Evolutionary conservation across 1,140 invertebrate species (phyloP), one percentile per base, ranked within the genome.

Genomic region (Lasaia peninsularis): DNA sequence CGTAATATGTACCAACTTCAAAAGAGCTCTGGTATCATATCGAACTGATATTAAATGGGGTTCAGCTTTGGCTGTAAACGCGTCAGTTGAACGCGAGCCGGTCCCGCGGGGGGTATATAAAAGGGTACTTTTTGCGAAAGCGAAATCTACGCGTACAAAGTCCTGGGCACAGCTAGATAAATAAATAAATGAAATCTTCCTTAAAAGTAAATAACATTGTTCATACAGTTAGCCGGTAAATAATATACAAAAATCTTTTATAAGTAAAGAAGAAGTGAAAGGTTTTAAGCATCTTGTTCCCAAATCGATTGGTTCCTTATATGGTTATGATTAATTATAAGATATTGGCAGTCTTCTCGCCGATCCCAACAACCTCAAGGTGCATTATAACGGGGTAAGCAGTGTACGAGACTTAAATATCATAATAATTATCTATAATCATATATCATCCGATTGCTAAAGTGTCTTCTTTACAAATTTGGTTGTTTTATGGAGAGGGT

Each of bases 241-340:
- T 44, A n/a, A 44, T 20, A 20, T 20, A 21, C 18, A 8, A 20
- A 44, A 44, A 20, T 11, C 5, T 9, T 18, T 9, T 21, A 16
- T 10, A 9, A 9, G 11, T 10, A 16, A 20, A 20, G 40, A 44
- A 20, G 3, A 44, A 44, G 34, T 28, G 44, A 52, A 40, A 18
- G 51, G 51, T 56, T 65, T 71, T 69, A 63, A 18, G 52, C 67
- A 68, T 58, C 70, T 78, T 72, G 75, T 78, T 78, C 70, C 60
- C 51, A 60, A 64, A 58, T 70, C 65, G 40, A 67, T 71, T 68
- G 55, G 62, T 56, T 21, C 78, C 73, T 51, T 79, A 71, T 71
- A 78, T 61, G 71, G 65, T 14, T 35, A 54, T 68, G 72, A 75
- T 78, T 78, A 76, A 77, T 75, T 72, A 65, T 61, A 52, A 37